Evolutionary conservation across 2,113 vertebrate species (phyloP).

Genomic region (Trichechus manatus): DNA sequence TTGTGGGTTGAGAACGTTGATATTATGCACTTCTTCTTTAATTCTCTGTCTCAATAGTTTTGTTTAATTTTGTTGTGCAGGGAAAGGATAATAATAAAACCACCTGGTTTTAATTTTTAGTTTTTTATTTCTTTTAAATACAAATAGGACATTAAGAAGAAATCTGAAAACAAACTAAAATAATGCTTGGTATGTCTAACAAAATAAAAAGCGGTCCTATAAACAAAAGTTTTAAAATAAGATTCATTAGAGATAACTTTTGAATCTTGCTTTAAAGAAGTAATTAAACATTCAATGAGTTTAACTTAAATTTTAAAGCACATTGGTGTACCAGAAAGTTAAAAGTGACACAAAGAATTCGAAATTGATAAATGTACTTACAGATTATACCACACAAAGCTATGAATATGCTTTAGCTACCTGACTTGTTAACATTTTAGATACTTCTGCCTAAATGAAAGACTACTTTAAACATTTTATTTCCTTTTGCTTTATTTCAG

Average conservation of each 20-base stretch:
- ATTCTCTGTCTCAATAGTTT: slow-evolving; percentile 8
- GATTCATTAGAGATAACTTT: neutral
- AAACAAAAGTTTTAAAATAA: slow-evolving; percentile 6
- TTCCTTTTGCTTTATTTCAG: slow-evolving; percentile 40
- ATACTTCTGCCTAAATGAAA: neutral
- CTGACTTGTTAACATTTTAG: neutral
- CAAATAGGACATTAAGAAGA: slow-evolving; percentile 10
- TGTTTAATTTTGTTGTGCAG: slow-evolving; percentile 44
- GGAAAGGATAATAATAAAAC: slow-evolving; percentile 8
- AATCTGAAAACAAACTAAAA: neutral
- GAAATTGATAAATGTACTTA: neutral
- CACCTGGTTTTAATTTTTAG: slow-evolving; percentile 34
- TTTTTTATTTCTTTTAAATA: neutral
- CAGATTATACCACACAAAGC: neutral
- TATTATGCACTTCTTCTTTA: neutral
- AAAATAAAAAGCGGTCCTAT: neutral
- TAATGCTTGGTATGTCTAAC: neutral
- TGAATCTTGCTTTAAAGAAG: neutral
- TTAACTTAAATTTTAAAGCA: neutral
- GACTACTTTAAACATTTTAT: neutral
- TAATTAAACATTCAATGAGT: neutral
- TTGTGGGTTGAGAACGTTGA: neutral
- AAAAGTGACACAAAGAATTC: neutral
- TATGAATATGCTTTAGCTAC: neutral
- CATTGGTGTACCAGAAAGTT: neutral